These are phyloP conservation scores for Dynastes hyllus DNA, from an alignment of 2,888 invertebrate species.

Conservation along the genomic window DNA sequence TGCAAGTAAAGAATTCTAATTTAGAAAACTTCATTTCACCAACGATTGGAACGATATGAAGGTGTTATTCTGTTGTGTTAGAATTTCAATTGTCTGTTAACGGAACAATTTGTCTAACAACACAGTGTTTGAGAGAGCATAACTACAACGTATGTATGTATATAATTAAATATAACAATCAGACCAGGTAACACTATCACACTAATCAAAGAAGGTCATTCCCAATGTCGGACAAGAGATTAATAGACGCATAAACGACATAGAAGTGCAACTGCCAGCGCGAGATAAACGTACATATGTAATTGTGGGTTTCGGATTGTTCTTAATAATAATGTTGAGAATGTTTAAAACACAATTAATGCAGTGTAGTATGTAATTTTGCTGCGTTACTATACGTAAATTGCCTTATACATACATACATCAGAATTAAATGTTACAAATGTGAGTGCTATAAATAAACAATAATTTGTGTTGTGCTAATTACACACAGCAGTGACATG, in stretches of 20 bases:
- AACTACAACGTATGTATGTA: background rate
- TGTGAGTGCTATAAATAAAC: constrained; percentile 18
- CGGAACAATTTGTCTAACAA: constrained; percentile 15
- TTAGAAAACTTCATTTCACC: constrained; percentile 24
- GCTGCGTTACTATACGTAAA: background rate
- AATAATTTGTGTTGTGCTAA: constrained; percentile 13
- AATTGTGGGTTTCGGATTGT: constrained; percentile 23
- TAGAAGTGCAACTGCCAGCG: constrained; percentile 17
- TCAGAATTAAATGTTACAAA: constrained; percentile 22
- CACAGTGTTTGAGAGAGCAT: background rate
- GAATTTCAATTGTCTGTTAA: constrained; percentile 27
- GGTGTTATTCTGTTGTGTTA: constrained; percentile 33
- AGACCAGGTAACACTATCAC: background rate
- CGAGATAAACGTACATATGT: background rate
- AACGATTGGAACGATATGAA: background rate
- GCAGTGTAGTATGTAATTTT: constrained; percentile 18
- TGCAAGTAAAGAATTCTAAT: constrained; percentile 23
- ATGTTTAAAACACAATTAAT: constrained; percentile 35
- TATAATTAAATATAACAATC: constrained; percentile 15
- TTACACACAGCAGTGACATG: constrained; percentile 31
- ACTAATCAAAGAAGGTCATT: constrained; percentile 36
- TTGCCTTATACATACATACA: background rate
- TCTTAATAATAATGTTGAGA: constrained; percentile 33
- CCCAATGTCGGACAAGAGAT: constrained; percentile 33
- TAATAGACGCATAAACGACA: constrained; percentile 13